Conservation (phyloP, 2,113 vertebrate genomes). For the Gymnobelideus leadbeateri region DNA sequence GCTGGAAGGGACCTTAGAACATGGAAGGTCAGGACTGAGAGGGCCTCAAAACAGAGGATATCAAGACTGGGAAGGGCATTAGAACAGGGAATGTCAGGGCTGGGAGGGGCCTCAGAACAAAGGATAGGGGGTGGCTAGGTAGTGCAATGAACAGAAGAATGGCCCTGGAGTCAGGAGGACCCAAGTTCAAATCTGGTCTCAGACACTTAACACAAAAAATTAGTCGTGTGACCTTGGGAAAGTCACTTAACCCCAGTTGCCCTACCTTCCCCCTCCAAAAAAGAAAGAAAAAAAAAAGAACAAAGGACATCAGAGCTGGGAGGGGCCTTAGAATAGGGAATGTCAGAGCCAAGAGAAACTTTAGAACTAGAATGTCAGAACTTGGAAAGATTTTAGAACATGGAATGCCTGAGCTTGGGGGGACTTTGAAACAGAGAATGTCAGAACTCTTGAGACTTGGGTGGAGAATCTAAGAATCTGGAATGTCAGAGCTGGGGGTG, state of each 20-base stretch:
- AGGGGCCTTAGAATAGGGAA: not conserved
- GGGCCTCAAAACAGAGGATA: not conserved
- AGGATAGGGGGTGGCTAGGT: too few relatives aligned
- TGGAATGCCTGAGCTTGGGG: not conserved
- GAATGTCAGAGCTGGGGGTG: not conserved
- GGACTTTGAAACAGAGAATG: not conserved
- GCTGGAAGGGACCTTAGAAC: not conserved
- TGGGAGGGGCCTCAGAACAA: not conserved
- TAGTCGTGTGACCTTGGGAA: too few relatives aligned
- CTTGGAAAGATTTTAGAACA: not conserved
- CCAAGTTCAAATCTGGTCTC: too few relatives aligned
- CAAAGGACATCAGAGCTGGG: not conserved
- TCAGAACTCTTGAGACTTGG: not conserved
- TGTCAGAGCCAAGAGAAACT: not conserved
- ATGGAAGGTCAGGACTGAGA: not conserved
- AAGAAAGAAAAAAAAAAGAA: too few relatives aligned
- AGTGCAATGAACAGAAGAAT: too few relatives aligned
- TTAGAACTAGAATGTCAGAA: not conserved
- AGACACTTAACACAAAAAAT: too few relatives aligned
- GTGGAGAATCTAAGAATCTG: not conserved
- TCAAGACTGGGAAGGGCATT: too few relatives aligned
- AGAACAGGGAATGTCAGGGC: too few relatives aligned
- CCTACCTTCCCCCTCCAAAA: too few relatives aligned
- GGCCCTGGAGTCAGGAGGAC: too few relatives aligned
- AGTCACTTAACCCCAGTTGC: too few relatives aligned